Percentiles rank a stretch among this genome's conserved stretches.
phyloP scores from a whole-genome alignment of 2,797 vertebrate genomes.

The Gambusia yucatana region DNA sequence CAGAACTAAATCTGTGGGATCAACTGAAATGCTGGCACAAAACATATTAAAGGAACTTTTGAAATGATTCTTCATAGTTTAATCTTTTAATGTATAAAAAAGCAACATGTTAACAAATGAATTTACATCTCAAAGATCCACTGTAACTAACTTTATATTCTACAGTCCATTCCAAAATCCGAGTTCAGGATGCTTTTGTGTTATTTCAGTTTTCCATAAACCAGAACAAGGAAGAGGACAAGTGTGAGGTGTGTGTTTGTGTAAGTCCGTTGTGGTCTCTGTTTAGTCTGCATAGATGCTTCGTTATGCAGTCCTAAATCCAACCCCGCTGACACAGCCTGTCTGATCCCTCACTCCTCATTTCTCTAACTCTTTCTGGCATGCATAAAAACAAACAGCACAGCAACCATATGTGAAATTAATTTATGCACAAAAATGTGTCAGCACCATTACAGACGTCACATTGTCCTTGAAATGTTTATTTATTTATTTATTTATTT shows the following conservation, averaged over 20 bases:
- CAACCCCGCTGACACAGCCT: constrained; percentile 45
- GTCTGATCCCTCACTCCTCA: constrained; percentile 40
- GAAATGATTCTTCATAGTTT: background rate
- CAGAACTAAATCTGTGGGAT: background rate
- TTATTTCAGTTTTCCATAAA: constrained; percentile 6
- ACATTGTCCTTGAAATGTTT: background rate
- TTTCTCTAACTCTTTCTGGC: constrained; percentile 43
- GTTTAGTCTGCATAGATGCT: constrained; percentile 72
- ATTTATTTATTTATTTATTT: background rate
- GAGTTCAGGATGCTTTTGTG: constrained; percentile 6
- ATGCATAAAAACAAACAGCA: constrained; percentile 32
- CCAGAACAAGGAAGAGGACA: constrained; percentile 5
- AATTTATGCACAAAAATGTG: background rate
- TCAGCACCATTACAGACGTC: background rate
- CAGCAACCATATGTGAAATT: background rate
- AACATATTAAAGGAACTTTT: background rate
- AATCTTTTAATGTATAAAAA: background rate
- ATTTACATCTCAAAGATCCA: background rate
- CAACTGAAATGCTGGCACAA: background rate
- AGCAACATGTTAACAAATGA: background rate
- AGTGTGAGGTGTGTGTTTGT: constrained; percentile 9
- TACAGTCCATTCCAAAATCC: background rate
- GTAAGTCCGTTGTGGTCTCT: constrained; percentile 42
- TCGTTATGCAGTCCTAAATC: constrained; percentile 69
- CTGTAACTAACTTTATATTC: background rate